phyloP scores from a whole-genome alignment of 2,888 invertebrate genomes.

The Leptopilina syphax region DNA sequence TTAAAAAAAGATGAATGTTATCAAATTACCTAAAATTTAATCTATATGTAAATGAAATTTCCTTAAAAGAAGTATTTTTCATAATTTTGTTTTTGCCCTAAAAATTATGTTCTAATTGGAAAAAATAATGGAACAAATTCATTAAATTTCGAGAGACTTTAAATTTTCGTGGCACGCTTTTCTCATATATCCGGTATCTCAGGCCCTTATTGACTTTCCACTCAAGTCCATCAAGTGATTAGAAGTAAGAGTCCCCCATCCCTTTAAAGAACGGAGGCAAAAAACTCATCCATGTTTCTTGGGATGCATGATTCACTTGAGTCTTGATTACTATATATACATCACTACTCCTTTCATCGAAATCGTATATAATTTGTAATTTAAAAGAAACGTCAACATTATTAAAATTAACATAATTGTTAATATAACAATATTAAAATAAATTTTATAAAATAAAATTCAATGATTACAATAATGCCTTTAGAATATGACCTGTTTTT shows the following conservation, averaged over 20 bases:
- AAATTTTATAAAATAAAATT: no score
- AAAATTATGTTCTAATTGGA: not conserved
- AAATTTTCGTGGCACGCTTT: slow-evolving; percentile 52
- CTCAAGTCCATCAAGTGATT: slow-evolving; percentile 17
- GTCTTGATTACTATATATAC: not conserved
- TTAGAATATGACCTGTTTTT: not conserved
- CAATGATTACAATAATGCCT: no score
- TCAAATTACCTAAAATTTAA: no score
- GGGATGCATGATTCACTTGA: slow-evolving; percentile 13
- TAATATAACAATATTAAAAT: no score
- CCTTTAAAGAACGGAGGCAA: not conserved
- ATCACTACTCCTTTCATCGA: not conserved
- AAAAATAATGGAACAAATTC: not conserved
- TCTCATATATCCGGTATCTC: slow-evolving; percentile 36
- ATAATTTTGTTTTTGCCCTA: no score
- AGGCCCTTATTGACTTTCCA: slow-evolving; percentile 20
- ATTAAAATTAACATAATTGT: no score
- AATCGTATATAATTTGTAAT: no score
- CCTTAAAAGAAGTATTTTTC: no score
- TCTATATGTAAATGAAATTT: no score
- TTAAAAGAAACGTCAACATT: no score
- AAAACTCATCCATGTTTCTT: slow-evolving; percentile 9
- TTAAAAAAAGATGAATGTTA: no score
- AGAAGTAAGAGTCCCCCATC: not conserved
- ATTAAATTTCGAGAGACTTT: not conserved